Evolutionary conservation across 2,888 invertebrate genomes (phyloP), one percentile per base, ranked within the genome.

Genomic region (Sabatieria punctata): DNA sequence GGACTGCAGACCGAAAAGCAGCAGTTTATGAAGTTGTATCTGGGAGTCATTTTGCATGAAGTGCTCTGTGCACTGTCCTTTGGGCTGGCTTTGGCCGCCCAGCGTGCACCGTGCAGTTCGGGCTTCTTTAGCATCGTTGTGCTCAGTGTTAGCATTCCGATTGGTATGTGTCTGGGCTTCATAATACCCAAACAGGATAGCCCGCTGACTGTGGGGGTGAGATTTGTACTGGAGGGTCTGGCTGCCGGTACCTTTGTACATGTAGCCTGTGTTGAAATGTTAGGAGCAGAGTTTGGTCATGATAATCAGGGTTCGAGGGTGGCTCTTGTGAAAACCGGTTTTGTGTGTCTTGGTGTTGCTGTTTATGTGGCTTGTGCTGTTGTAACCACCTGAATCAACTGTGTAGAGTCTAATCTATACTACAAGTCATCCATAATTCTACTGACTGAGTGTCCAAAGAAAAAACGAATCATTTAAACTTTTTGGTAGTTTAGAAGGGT

Each of bases 1-100:
- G 75, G 74, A 1, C 63, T 75, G 2, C 73, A 73, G 55, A 51
- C 51, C 23, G 40, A 24, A 1, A 23, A 4, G 23, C 27, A 15
- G 11, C 21, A 24, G 8, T 43, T 47, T 18, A 2, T n/a, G 6
- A 35, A 24, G 2, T 27, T 47, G 3, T 27, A 43, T 18, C 15
- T 42, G 2, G 47, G 42, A 18, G 41, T 47, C 15, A 41, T 43
- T 37, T 18, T 42, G 25, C 47, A 47, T 25, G 47, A 47, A 24
- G 33, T 59, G 22, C 51, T 60, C 4, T 60, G 60, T 41, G 57
- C 58, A 39, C 50, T 60, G 18, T 57, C 60, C 3, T 60, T 55
- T 44, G 60, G 60, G 8, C 53, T 60, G 19, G 55, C 53, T n/a
- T 46, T 60, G 49, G 57, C 59, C 2, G 53, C 58, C 40, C 57